These are phyloP conservation scores for Acromyrmex echinatior DNA, from an alignment of 1,140 invertebrate genomes.

Conservation along the genomic window DNA sequence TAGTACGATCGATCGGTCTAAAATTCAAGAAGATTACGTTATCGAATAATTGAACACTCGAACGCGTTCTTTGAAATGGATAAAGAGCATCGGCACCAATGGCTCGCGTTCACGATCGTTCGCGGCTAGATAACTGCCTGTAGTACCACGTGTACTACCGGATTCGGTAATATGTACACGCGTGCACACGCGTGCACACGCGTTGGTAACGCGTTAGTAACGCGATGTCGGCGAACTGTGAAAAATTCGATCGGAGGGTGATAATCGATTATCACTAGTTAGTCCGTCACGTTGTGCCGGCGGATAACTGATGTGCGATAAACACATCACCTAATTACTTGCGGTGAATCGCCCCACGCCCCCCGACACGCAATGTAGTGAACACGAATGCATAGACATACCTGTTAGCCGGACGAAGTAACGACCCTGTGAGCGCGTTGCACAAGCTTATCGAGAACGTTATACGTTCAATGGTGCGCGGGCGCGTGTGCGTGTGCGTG, in stretches of 20 bases:
- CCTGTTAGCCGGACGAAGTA: constrained; percentile 37
- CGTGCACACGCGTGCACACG: constrained; percentile 3
- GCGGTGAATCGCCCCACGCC: constrained; percentile 79
- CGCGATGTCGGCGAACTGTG: constrained; percentile 75
- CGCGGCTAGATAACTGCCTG: constrained; percentile 29
- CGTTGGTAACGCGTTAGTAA: constrained; percentile 1
- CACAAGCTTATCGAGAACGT: constrained; percentile 29
- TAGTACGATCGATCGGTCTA: neutral
- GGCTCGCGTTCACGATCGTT: constrained; percentile 2
- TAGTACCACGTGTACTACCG: constrained; percentile 10
- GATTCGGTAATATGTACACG: neutral
- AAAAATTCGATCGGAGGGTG: constrained; percentile 78
- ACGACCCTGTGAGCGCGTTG: constrained; percentile 41
- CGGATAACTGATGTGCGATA: constrained; percentile 82
- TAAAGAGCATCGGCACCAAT: constrained; percentile 24
- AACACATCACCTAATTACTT: constrained; percentile 85
- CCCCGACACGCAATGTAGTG: constrained; percentile 75
- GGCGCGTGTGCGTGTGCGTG: neutral
- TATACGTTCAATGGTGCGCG: constrained; percentile 8
- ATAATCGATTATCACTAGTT: constrained; percentile 82
- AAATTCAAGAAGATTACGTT: constrained; percentile 13
- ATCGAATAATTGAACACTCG: constrained; percentile 22
- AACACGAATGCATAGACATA: constrained; percentile 62
- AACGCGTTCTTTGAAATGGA: constrained; percentile 12
- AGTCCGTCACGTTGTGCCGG: constrained; percentile 74